A percentile compares a stretch with the other conserved stretches of the same genome.
These are phyloP conservation scores for Sarcophaga caerulescens DNA, from an alignment of 2,888 invertebrate species.

Conservation along the genomic window DNA sequence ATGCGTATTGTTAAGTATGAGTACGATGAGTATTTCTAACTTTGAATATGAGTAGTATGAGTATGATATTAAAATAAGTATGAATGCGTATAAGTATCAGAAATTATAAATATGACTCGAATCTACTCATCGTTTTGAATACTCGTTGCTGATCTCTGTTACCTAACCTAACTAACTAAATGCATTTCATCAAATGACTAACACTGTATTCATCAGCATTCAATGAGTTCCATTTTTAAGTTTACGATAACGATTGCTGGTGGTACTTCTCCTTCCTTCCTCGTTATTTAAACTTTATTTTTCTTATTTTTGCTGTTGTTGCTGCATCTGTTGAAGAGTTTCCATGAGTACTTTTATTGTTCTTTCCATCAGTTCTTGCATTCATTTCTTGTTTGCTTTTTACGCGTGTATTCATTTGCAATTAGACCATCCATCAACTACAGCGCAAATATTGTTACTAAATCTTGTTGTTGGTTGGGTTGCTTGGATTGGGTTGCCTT, in stretches of 20 bases:
- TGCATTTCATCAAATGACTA: no score
- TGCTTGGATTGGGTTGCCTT: not conserved
- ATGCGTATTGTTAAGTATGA: no score
- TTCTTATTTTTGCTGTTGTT: not conserved
- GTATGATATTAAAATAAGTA: no score
- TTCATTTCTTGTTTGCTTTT: slow-evolving; percentile 52
- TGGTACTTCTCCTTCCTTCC: not conserved
- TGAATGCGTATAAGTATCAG: no score
- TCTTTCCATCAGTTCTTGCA: not conserved
- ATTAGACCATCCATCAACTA: slow-evolving; percentile 70
- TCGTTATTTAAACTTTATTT: not conserved
- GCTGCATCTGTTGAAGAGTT: slow-evolving; percentile 47
- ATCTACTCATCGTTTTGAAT: no score
- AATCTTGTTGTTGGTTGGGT: slow-evolving; percentile 1
- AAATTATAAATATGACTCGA: no score
- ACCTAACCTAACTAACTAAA: no score
- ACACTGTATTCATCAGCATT: slow-evolving; percentile 24
- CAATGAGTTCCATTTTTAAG: slow-evolving; percentile 17
- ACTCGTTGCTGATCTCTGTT: no score
- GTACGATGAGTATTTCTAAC: no score
- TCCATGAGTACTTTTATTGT: slow-evolving; percentile 20
- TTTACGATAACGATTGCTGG: slow-evolving; percentile 11
- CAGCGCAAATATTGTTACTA: slow-evolving; percentile 37
- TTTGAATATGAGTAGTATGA: no score
- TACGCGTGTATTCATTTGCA: slow-evolving; percentile 73